Percentiles rank a stretch among this genome's conserved stretches.
These are phyloP conservation scores for Tanypteryx hageni DNA, from an alignment of 2,888 invertebrate species.

Conservation along the genomic window DNA sequence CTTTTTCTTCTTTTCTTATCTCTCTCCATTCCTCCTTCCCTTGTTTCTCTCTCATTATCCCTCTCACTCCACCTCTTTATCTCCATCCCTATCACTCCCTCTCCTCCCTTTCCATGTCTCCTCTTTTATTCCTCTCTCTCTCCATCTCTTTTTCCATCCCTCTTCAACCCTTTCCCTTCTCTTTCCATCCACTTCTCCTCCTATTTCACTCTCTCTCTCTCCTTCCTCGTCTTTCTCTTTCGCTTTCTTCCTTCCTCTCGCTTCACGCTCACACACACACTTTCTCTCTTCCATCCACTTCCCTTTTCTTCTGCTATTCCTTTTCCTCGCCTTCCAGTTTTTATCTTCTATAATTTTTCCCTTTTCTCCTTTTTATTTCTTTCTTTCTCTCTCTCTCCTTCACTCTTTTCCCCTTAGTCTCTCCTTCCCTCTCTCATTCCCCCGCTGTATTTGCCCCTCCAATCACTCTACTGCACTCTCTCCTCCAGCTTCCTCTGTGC, in stretches of 20 bases:
- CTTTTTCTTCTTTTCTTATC: too few species aligned
- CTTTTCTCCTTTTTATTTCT: too few species aligned
- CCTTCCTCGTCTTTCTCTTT: not conserved
- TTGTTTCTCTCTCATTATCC: too few species aligned
- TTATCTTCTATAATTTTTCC: not conserved
- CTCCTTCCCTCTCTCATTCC: not conserved
- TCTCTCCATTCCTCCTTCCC: too few species aligned
- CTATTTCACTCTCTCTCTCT: not conserved
- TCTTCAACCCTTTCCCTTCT: too few species aligned
- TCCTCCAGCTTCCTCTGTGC: too few species aligned
- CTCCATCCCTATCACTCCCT: too few species aligned
- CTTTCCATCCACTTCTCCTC: too few species aligned
- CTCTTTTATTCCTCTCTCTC: too few species aligned
- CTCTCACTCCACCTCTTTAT: too few species aligned
- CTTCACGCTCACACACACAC: not conserved
- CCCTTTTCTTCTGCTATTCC: not conserved
- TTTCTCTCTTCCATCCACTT: not conserved
- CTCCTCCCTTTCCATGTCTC: too few species aligned
- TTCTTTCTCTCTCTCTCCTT: not conserved
- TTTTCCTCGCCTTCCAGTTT: not conserved
- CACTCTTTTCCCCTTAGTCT: not conserved
- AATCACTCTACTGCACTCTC: not conserved
- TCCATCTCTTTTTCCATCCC: too few species aligned
- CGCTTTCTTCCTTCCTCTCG: not conserved
- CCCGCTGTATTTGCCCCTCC: not conserved